Percentiles rank a stretch among this genome's conserved stretches.
Evolutionary conservation across 2,888 invertebrate genomes (phyloP).

Genomic region (Mesopsocus fuscifrons): DNA sequence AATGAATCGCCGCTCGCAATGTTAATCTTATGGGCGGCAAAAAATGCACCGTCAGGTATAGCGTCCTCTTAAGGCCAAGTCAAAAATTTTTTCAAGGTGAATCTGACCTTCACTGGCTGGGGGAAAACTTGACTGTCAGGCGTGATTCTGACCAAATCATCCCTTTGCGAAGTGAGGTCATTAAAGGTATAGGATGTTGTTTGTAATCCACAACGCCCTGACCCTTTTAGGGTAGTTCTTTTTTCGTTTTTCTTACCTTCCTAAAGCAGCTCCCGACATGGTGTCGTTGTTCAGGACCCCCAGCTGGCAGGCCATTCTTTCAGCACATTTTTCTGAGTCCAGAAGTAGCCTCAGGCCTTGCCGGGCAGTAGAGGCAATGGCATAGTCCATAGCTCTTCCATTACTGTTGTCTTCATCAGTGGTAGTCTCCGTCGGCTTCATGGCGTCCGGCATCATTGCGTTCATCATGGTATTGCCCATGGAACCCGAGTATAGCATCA

Average conservation of each 20-base stretch:
- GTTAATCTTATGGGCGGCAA: too few relatives aligned
- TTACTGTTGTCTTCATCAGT: background rate
- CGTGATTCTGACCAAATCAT: too few relatives aligned
- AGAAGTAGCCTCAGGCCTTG: background rate
- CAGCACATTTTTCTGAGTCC: conserved; percentile 6
- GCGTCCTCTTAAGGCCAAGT: too few relatives aligned
- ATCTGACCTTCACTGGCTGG: too few relatives aligned
- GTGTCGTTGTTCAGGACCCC: conserved; percentile 4
- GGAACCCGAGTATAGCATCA: background rate
- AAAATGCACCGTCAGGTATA: too few relatives aligned
- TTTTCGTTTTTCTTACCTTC: background rate
- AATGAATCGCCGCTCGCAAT: too few relatives aligned
- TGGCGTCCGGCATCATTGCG: background rate
- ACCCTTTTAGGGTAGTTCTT: too few relatives aligned
- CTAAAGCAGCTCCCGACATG: background rate
- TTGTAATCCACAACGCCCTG: too few relatives aligned
- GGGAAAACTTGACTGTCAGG: too few relatives aligned
- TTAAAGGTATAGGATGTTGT: too few relatives aligned
- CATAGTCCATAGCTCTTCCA: background rate
- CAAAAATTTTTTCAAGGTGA: too few relatives aligned
- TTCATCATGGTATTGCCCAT: background rate
- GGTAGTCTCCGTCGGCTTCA: background rate
- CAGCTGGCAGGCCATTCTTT: background rate
- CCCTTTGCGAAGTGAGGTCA: too few relatives aligned
- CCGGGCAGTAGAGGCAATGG: background rate